Evolutionary conservation across 2,888 invertebrate genomes (phyloP), one percentile per base, ranked within the genome.

Genomic region (Folsomia candida): DNA sequence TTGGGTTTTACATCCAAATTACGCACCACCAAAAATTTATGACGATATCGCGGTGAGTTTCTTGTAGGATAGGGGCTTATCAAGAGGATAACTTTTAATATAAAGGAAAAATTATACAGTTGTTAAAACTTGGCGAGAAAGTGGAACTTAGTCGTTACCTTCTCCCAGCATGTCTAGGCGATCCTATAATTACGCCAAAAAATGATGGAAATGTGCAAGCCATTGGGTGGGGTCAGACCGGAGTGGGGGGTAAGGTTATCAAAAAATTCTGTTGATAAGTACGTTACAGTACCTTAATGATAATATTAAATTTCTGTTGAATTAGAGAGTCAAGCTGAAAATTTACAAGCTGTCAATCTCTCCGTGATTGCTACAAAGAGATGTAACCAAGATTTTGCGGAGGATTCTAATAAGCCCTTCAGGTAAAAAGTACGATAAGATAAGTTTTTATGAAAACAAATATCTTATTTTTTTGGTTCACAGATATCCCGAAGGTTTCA

Each of bases 21-120:
- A 76, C 61, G 60, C 62, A 26, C 67, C 74, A 37, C 76, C 76
- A 3, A 29, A 71, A 25, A 69, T 66, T 2, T 76, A 76, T 51
- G 71, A 74, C 29, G 76, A 76, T 24, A 71, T 76, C 24, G 76
- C 76, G n/a, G 62, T 62, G 20, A 6, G 62, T 62, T 57, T 57
- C 14, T 57, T n/a, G 14, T 57, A 14, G 47, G 14, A 14, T 47
- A 47, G 14, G 14, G n/a, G n/a, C n/a, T n/a, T n/a, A n/a, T n/a
- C n/a, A n/a, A n/a, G n/a, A n/a, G n/a, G n/a, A n/a, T n/a, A n/a
- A n/a, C n/a, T n/a, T n/a, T n/a, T n/a, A n/a, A n/a, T n/a, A n/a
- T n/a, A n/a, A n/a, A n/a, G n/a, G n/a, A n/a, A n/a, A n/a, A n/a
- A n/a, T n/a, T n/a, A n/a, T n/a, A 20, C 47, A 73, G 73, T 29